These are phyloP conservation scores for Stramonita haemastoma DNA, from an alignment of 2,888 invertebrate genomes.

Conservation along the genomic window DNA sequence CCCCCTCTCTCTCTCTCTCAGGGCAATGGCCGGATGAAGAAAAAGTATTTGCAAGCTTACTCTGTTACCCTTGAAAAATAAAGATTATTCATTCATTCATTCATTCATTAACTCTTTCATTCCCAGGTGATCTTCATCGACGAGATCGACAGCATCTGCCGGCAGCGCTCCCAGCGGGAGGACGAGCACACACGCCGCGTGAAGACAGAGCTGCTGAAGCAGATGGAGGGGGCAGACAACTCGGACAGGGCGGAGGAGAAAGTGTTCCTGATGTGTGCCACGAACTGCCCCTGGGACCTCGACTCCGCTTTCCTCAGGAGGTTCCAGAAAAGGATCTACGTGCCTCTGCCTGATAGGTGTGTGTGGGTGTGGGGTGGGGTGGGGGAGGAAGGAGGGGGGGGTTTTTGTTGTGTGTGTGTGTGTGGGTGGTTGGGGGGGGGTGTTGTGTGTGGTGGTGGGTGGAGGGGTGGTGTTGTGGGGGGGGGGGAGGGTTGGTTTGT, in stretches of 20 bases:
- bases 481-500: too few species aligned
- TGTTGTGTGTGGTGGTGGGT: too few species aligned
- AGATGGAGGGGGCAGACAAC: slow-evolving; percentile 77
- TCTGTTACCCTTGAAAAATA: too few species aligned
- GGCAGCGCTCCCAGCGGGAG: slow-evolving; percentile 79
- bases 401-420: too few species aligned
- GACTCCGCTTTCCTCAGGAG: slow-evolving; percentile 81
- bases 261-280: slow-evolving; percentile 80
- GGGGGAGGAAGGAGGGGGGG: too few species aligned
- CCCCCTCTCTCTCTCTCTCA: background rate
- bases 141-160: slow-evolving; percentile 82
- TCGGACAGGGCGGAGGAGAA: slow-evolving; percentile 52
- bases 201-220: slow-evolving; percentile 81
- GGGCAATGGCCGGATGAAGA: too few species aligned
- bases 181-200: slow-evolving; percentile 80
- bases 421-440: too few species aligned
- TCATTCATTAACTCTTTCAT: too few species aligned
- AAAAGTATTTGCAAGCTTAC: too few species aligned
- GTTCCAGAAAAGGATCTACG: slow-evolving; percentile 81
- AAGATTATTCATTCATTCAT: too few species aligned
- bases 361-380: too few species aligned
- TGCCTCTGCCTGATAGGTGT: slow-evolving; percentile 80
- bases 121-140: slow-evolving; percentile 81
- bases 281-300: slow-evolving; percentile 83
- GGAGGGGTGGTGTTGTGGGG: too few species aligned